Conservation (phyloP, 1,140 invertebrate genomes). For the Eupristina koningsbergeri region DNA sequence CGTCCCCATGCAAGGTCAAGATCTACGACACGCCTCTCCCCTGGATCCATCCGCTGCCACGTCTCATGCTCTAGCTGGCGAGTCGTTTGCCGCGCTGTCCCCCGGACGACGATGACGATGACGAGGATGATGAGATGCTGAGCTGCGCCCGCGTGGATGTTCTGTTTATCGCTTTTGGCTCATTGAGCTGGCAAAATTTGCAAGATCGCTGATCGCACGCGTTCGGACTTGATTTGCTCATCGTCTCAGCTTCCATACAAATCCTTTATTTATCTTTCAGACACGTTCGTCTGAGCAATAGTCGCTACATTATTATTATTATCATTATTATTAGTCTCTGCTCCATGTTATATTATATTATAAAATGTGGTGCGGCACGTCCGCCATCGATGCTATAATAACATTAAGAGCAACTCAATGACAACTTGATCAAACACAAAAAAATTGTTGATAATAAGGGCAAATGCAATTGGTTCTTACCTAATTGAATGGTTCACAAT, state of each 20-base stretch:
- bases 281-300: background rate
- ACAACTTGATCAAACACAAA: background rate
- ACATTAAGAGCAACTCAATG: background rate
- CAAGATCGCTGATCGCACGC: no score
- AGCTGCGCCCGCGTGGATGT: no score
- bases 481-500: no score
- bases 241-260: background rate
- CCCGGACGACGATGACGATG: no score
- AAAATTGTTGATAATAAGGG: background rate
- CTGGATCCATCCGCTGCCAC: background rate
- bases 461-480: no score
- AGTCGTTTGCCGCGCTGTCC: background rate
- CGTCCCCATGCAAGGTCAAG: conserved; percentile 13
- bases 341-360: background rate
- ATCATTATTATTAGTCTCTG: no score
- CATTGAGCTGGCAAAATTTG: background rate
- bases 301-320: background rate
- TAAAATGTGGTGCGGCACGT: background rate
- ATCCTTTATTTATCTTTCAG: background rate
- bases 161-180: conserved; percentile 2
- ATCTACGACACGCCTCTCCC: background rate
- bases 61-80: conserved; percentile 12
- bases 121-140: no score
- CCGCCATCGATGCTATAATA: background rate
- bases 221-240: no score